Evolutionary conservation across 1,140 invertebrate genomes (phyloP), one percentile per base, ranked within the genome.

Genomic region (Mercenaria mercenaria): DNA sequence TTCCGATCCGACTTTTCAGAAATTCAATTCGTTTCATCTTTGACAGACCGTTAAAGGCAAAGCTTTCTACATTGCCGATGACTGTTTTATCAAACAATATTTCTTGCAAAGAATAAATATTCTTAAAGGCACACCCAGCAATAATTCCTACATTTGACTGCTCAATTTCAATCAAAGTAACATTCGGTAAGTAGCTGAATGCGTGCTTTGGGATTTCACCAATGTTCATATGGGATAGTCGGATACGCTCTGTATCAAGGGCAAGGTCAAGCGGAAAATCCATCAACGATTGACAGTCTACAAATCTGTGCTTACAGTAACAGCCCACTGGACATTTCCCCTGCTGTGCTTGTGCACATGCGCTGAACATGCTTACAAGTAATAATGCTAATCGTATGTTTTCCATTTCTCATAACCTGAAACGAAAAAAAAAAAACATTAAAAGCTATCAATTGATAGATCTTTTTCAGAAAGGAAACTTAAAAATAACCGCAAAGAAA

Each of bases 51-150:
- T 81, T 81, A 59, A 81, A 81, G 0, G 79, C 79, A 26, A 61
- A 81, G 56, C 79, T 81, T 61, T 81, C 79, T 41, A 81, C 37
- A 41, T 61, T 81, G 23, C 79, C 79, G 23, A 81, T 61, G 1
- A 81, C 79, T 10, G 79, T 59, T 59, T 81, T 81, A 23, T 81
- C 79, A 39, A 81, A 81, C 20, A 81, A 26, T 8, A 81, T 2
- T 37, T 81, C n/a, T 37, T 81, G 1, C 29, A 81, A 32, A 56
- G 47, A 59, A 1, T 23, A n/a, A 11, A 61, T 41, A 29, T 56
- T 41, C n/a, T 29, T 39, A 26, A 81, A 81, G 18, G 79, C 79
- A 59, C 79, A 81, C 29, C 79, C 56, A 8, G 47, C n/a, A 43
- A 81, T 81, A 15, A 37, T 34, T n/a, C 56, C 50, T 11, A 81